Base-by-base conservation (phyloP, 2,888 invertebrate genomes). In the Spodoptera exigua region DNA sequence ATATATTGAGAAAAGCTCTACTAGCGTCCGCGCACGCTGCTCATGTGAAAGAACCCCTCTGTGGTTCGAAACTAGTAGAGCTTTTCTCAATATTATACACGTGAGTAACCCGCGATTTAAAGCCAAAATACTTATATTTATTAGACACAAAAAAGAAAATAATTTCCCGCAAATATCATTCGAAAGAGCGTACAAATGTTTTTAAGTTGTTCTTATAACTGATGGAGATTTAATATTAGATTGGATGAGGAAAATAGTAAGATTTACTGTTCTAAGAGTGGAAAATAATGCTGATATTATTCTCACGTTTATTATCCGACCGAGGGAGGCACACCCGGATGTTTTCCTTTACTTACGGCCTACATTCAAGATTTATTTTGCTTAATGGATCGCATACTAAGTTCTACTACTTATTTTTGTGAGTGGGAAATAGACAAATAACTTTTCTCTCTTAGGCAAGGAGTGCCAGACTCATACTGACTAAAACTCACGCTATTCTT, bases 171-270 rank as follows among this genome's bases (percentile, higher is more conserved):
- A 64, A 64, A 68, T 75, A 64, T 61, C 61, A 63, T 54, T 53
- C 53, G 37, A 16, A 18, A 43, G 48, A 41, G 18, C 27, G 13
- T 44, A 58, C 55, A 53, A 49, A 59, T 61, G 46, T 56, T 75
- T 73, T 68, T 63, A 52, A 63, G 17, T 60, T 61, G 39, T 43
- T 54, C 58, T 36, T 56, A 57, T 16, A 44, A 27, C 18, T 36
- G 40, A 62, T 76, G 45, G 54, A 47, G 73, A 65, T 63, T 72
- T 61, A 61, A 70, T 61, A 63, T 60, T 35, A 64, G 63, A 67
- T 72, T 46, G 55, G 49, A 58, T 48, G 60, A 61, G 60, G 61
- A 65, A 75, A 69, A 48, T 60, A 65, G 43, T 36, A 47, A 54
- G 65, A 76, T 71, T 67, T 62, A 56, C 45, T 44, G 21, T 18